Evolutionary conservation across 2,888 invertebrate species (phyloP).

Genomic region (Drepana falcataria): DNA sequence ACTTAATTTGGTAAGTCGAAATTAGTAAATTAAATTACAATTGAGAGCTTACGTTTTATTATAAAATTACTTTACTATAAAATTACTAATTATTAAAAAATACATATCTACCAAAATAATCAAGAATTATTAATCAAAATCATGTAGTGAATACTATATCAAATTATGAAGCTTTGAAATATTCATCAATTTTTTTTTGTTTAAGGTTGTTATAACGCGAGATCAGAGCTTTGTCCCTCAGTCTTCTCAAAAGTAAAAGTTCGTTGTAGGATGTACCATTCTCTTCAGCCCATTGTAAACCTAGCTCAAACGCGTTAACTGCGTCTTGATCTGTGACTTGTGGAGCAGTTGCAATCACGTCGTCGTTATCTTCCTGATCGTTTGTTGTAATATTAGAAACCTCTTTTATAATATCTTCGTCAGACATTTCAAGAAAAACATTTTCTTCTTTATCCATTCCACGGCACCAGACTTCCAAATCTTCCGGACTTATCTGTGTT

Average conservation of each 20-base stretch:
- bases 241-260: conserved; percentile 22
- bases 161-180: conserved; percentile 11
- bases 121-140: conserved; percentile 7
- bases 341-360: conserved; percentile 22
- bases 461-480: conserved; percentile 27
- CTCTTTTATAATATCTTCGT: conserved; percentile 30
- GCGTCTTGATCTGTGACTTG: conserved; percentile 20
- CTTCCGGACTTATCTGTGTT: conserved; percentile 21
- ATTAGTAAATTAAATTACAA: conserved; percentile 15
- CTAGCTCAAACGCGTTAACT: conserved; percentile 26
- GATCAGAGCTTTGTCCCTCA: conserved; percentile 16
- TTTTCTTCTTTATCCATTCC: conserved; percentile 29
- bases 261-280: conserved; percentile 24
- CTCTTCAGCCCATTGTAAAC: conserved; percentile 27
- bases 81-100: too few relatives aligned
- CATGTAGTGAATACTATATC: too few relatives aligned
- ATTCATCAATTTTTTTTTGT: conserved; percentile 18
- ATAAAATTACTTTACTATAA: too few relatives aligned
- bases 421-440: conserved; percentile 27
- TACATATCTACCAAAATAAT: conserved; percentile 10
- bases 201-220: conserved; percentile 15
- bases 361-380: conserved; percentile 28
- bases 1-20: conserved; percentile 11
- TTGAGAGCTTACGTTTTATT: conserved; percentile 12
- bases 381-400: conserved; percentile 27